A percentile compares a stretch with the other conserved stretches of the same genome.
phyloP scores from a whole-genome alignment of 2,888 invertebrate species.

The Epicampocera succincta region DNA sequence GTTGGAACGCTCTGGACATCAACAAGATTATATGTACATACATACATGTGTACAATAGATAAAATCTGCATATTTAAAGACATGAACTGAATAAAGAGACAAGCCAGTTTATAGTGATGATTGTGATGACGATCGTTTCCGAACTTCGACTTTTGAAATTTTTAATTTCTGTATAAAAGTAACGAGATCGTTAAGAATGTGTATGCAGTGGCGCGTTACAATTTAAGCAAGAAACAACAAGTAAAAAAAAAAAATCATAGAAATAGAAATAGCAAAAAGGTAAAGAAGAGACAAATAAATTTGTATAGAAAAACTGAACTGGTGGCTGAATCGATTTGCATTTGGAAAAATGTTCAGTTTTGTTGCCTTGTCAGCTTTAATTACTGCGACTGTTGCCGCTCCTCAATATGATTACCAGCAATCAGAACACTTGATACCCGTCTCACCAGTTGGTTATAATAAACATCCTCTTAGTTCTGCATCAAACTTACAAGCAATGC shows the following conservation, averaged over 20 bases:
- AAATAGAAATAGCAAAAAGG: slow-evolving; percentile 5
- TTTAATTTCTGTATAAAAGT: slow-evolving; percentile 74
- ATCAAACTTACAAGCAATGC: background rate
- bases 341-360: slow-evolving; percentile 69
- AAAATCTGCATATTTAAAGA: slow-evolving; percentile 58
- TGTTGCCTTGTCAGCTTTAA: slow-evolving; percentile 70
- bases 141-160: slow-evolving; percentile 35
- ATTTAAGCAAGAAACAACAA: slow-evolving; percentile 68
- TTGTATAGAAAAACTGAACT: slow-evolving; percentile 2
- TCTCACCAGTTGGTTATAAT: slow-evolving; percentile 53
- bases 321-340: background rate
- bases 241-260: slow-evolving; percentile 2
- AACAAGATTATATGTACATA: slow-evolving; percentile 1
- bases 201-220: slow-evolving; percentile 75
- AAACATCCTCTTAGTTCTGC: slow-evolving; percentile 53
- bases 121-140: background rate
- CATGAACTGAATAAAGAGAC: slow-evolving; percentile 39
- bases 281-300: slow-evolving; percentile 12
- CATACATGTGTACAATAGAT: too few relatives aligned
- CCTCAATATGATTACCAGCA: slow-evolving; percentile 71
- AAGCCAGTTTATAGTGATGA: slow-evolving; percentile 56
- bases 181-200: slow-evolving; percentile 73
- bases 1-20: slow-evolving; percentile 16
- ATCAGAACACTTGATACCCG: slow-evolving; percentile 64
- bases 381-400: slow-evolving; percentile 66